A percentile compares a stretch with the other conserved stretches of the same genome.
These are phyloP conservation scores for Lycia hirtaria DNA, from an alignment of 2,888 invertebrate genomes.

Conservation along the genomic window DNA sequence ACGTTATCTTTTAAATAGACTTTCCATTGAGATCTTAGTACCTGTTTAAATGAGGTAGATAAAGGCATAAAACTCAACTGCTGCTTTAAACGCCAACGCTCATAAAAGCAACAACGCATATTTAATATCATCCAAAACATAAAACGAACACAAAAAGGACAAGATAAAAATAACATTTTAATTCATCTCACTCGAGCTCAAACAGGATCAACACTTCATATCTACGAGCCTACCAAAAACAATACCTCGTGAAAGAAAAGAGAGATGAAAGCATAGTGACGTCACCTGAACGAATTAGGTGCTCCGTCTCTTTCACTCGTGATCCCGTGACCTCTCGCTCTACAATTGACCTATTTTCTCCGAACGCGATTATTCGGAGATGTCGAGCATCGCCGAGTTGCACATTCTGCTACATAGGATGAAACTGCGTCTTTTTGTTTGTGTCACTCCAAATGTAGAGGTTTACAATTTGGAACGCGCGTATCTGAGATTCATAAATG, in stretches of 20 bases:
- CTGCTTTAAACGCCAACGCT: background rate
- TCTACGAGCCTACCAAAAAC: slow-evolving; percentile 59
- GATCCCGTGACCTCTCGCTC: slow-evolving; percentile 64
- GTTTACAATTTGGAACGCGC: slow-evolving; percentile 20
- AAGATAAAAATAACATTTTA: slow-evolving; percentile 20
- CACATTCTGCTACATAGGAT: slow-evolving; percentile 61
- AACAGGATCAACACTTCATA: slow-evolving; percentile 38
- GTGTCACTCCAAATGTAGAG: slow-evolving; percentile 46
- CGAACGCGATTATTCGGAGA: slow-evolving; percentile 80
- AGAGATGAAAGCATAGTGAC: slow-evolving; percentile 75
- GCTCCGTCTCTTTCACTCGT: slow-evolving; percentile 64
- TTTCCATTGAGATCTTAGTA: background rate
- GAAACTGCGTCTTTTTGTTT: slow-evolving; percentile 21
- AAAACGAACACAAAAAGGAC: background rate
- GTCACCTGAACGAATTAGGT: slow-evolving; percentile 81
- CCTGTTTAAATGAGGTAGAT: background rate
- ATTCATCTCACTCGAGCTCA: slow-evolving; percentile 29
- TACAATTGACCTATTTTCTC: slow-evolving; percentile 84
- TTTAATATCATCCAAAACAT: slow-evolving; percentile 7
- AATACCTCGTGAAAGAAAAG: slow-evolving; percentile 72
- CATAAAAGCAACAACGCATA: slow-evolving; percentile 4
- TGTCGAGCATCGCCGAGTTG: slow-evolving; percentile 65
- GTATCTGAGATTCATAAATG: slow-evolving; percentile 11
- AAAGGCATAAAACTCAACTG: slow-evolving; percentile 2
- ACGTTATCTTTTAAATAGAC: no score